A percentile compares a stretch with the other conserved stretches of the same genome.
Evolutionary conservation across 2,888 invertebrate genomes (phyloP).

Genomic region (Dichetophora obliterata): DNA sequence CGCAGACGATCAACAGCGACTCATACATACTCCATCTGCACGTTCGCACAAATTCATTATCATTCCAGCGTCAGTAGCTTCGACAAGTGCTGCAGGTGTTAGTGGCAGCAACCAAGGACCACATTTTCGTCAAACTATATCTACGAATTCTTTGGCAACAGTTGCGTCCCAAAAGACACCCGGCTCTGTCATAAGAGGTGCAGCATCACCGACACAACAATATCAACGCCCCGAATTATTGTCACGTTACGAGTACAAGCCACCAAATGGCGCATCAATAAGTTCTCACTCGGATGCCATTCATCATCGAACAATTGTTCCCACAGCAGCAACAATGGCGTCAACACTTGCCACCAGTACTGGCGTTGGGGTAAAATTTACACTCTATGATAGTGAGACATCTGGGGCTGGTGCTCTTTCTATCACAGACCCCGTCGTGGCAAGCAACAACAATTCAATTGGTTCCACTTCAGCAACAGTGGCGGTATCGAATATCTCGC

Average conservation of each 20-base stretch:
- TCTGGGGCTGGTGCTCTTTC: constrained; percentile 5
- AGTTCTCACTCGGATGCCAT: constrained; percentile 58
- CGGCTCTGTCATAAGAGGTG: constrained; percentile 9
- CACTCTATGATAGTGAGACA: constrained; percentile 51
- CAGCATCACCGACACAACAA: constrained; percentile 22
- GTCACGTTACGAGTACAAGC: neutral
- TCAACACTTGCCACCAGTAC: constrained; percentile 6
- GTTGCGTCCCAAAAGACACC: constrained; percentile 57
- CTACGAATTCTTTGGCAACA: constrained; percentile 57
- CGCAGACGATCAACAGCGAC: constrained; percentile 62
- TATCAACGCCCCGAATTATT: constrained; percentile 25
- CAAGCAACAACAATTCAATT: constrained; percentile 57
- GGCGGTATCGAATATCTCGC: constrained; percentile 10
- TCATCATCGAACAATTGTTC: constrained; percentile 47
- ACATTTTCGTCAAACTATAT: constrained; percentile 57
- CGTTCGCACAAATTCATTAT: constrained; percentile 67
- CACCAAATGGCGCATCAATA: constrained; percentile 40
- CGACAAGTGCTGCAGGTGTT: neutral
- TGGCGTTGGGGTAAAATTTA: constrained; percentile 49
- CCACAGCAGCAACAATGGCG: constrained; percentile 36
- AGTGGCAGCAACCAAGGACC: constrained; percentile 25
- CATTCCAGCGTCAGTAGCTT: constrained; percentile 59
- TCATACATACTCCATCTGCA: constrained; percentile 61
- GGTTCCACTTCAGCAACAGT: constrained; percentile 43
- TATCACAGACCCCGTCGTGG: constrained; percentile 41